phyloP scores from a whole-genome alignment of 1,140 invertebrate genomes.

The Listronotus oregonensis region DNA sequence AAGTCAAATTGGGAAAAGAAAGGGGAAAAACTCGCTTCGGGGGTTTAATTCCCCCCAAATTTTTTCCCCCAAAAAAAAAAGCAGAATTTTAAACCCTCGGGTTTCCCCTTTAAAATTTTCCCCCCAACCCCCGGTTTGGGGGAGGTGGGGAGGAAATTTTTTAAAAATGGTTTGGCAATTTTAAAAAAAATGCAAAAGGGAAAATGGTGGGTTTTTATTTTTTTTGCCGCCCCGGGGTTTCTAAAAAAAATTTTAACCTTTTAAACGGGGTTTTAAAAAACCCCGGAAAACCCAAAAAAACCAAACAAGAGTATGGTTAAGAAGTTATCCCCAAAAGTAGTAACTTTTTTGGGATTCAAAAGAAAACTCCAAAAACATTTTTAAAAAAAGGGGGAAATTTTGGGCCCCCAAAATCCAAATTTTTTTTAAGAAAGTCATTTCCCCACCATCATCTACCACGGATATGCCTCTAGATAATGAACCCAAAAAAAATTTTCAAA shows the following conservation, averaged over 20 bases:
- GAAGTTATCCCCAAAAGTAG: conserved; percentile 22
- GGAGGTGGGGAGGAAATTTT: conserved; percentile 46
- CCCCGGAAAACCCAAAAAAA: conserved; percentile 42
- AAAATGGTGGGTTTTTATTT: conserved; percentile 48
- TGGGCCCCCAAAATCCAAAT: conserved; percentile 31
- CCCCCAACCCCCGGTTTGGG: no score
- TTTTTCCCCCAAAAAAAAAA: conserved; percentile 45
- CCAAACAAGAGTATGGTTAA: conserved; percentile 26
- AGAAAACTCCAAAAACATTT: conserved; percentile 37
- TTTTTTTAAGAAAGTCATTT: conserved; percentile 39
- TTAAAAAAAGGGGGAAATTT: conserved; percentile 37
- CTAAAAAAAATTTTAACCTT: conserved; percentile 53
- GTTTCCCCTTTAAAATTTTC: no score
- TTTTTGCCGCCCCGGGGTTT: conserved; percentile 56
- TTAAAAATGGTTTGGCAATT: conserved; percentile 49
- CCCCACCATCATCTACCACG: conserved; percentile 28
- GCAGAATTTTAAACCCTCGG: conserved; percentile 39
- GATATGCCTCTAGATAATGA: conserved; percentile 14
- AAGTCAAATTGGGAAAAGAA: no score
- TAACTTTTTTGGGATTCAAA: conserved; percentile 40
- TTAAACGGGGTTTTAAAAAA: conserved; percentile 54
- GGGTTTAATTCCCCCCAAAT: conserved; percentile 48
- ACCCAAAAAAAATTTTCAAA: no score
- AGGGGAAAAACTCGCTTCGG: conserved; percentile 48
- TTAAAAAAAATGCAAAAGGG: conserved; percentile 38